Evolutionary conservation across 2,797 vertebrate genomes (phyloP).

Genomic region (Nannoperca obscura): DNA sequence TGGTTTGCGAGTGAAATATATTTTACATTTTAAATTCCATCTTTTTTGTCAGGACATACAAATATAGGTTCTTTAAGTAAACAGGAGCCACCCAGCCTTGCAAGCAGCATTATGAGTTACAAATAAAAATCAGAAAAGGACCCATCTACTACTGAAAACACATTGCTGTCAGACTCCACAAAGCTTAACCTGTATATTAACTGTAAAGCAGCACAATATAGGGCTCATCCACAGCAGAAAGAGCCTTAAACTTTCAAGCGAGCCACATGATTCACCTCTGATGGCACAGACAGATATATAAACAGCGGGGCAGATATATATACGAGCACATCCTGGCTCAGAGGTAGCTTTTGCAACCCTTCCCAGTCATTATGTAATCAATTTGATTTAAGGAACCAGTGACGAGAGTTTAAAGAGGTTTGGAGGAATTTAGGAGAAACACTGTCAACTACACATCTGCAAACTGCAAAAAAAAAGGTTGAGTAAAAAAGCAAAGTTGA

Average conservation of each 20-base stretch:
- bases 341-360: constrained; percentile 34
- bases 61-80: neutral
- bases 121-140: neutral
- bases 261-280: constrained; percentile 15
- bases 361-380: constrained; percentile 46
- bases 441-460: constrained; percentile 28
- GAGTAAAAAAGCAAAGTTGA: constrained; percentile 24
- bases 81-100: neutral
- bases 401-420: constrained; percentile 53
- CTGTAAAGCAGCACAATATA: neutral
- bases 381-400: constrained; percentile 61
- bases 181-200: neutral
- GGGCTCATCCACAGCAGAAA: neutral
- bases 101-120: neutral
- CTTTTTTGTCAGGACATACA: neutral
- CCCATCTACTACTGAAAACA: neutral
- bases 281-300: constrained; percentile 25
- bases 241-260: neutral
- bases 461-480: constrained; percentile 10
- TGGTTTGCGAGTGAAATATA: neutral
- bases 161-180: neutral
- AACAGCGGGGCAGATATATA: constrained; percentile 42
- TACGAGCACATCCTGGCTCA: constrained; percentile 6
- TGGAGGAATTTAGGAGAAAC: constrained; percentile 56
- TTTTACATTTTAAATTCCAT: neutral